Percentiles rank a stretch among this genome's conserved stretches.
phyloP scores from a whole-genome alignment of 2,113 vertebrate species.

The Potamarius usumacintae region DNA sequence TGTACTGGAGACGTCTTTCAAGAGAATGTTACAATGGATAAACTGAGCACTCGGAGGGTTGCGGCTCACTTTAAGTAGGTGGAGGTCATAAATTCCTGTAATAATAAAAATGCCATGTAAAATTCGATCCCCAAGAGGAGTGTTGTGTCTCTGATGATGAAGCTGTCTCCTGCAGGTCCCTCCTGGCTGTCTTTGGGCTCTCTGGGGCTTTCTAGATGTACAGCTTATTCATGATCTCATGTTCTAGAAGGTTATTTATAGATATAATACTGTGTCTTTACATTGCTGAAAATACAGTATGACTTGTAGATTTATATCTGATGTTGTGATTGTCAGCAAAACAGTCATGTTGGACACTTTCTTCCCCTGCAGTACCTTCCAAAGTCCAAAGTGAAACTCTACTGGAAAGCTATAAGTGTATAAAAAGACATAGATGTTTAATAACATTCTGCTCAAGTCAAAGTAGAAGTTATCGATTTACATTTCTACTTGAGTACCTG shows the following conservation, averaged over 20 bases:
- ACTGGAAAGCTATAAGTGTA: neutral
- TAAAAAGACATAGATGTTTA: neutral
- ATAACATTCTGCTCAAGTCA: neutral
- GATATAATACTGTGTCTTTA: neutral
- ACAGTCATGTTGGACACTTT: neutral
- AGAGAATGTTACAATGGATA: neutral
- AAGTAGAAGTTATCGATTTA: neutral
- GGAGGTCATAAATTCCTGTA: conserved; percentile 1
- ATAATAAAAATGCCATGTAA: neutral
- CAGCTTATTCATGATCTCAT: neutral
- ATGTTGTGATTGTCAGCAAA: neutral
- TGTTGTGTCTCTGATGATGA: neutral
- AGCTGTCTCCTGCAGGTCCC: neutral
- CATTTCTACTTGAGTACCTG: too few relatives aligned
- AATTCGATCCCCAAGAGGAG: neutral
- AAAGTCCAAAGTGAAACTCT: neutral
- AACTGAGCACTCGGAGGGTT: neutral
- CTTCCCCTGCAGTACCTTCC: neutral
- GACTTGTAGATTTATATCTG: neutral
- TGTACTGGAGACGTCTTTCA: neutral
- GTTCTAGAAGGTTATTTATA: neutral
- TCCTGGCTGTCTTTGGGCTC: neutral
- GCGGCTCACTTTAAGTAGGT: neutral
- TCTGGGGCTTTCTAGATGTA: neutral
- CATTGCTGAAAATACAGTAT: neutral